Evolutionary conservation across 1,140 invertebrate species (phyloP), one percentile per base, ranked within the genome.

Genomic region (Apis dorsata): DNA sequence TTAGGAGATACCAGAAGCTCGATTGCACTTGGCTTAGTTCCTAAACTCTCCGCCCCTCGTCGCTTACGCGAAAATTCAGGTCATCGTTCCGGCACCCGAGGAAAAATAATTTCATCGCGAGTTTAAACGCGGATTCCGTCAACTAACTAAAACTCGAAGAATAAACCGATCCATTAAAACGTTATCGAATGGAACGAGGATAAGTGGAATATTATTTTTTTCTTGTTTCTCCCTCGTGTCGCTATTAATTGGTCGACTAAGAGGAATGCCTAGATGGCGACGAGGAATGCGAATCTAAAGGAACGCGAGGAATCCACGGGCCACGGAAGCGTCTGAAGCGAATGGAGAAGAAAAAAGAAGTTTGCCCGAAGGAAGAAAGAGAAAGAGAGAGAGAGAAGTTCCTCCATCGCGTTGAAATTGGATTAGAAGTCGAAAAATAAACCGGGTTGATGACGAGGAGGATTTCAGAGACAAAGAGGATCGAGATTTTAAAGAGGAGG

Each of bases 181-280:
- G 19, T 7, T 8, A 24, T 49, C 49, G 68, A 51, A 24, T 4
- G 10, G 12, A 69, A n/a, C 34, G 66, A 51, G 44, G 21, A 69
- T 49, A 19, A 72, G 11, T 12, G 19, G 49, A 53, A 13, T 44
- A 44, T 44, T 44, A 4, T 44, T 7, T 0, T 44, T 44, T 44
- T 7, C 5, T 28, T 44, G 34, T 28, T 74, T 85, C 85, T 81
- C 79, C 57, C 63, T 63, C 76, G 62, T 71, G 77, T 85, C 74
- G 74, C 71, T 75, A 87, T 89, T 86, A 82, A 87, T 87, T 80
- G 85, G 71, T 83, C 68, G 79, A 71, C 81, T 82, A 86, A 76
- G 79, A 76, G 85, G 86, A 87, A 89, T 86, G 88, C 86, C 60
- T 55, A 66, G 81, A 79, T 57, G 83, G 74, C 83, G 76, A 79